Evolutionary conservation across 2,797 vertebrate genomes (phyloP).

Genomic region (Nyctibius grandis): DNA sequence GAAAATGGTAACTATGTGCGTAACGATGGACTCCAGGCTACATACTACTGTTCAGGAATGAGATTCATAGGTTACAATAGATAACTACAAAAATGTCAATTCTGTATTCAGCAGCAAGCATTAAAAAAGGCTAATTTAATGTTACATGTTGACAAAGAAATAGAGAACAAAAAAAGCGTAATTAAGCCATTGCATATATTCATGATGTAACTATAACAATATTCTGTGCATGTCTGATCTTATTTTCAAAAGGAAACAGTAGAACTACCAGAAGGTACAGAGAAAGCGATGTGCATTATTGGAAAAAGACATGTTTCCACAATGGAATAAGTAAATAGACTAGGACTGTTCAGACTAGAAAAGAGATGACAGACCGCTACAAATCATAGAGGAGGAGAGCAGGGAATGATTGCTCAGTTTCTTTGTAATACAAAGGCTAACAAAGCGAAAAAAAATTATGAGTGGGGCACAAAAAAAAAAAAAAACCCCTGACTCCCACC

Average conservation of each 20-base stretch:
- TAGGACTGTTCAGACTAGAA: background rate
- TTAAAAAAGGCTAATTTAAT: background rate
- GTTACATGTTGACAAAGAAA: background rate
- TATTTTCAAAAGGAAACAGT: background rate
- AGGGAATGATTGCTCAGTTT: background rate
- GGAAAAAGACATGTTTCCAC: background rate
- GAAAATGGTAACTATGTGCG: constrained; percentile 23
- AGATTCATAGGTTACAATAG: background rate
- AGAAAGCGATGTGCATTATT: background rate
- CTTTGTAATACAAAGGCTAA: background rate
- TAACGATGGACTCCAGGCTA: background rate
- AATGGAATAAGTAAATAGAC: background rate
- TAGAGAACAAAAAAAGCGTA: background rate
- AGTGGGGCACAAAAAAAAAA: background rate
- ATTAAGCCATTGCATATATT: background rate
- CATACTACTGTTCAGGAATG: background rate
- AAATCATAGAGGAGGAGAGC: background rate
- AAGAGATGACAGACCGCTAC: background rate
- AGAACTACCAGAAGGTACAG: background rate
- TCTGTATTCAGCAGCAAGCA: background rate
- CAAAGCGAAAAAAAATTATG: background rate
- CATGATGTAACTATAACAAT: background rate
- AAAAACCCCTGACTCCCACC: background rate
- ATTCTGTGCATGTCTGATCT: background rate
- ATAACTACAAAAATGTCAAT: background rate